Conservation (phyloP, 2,113 vertebrate genomes). For the Dipodomys merriami region DNA sequence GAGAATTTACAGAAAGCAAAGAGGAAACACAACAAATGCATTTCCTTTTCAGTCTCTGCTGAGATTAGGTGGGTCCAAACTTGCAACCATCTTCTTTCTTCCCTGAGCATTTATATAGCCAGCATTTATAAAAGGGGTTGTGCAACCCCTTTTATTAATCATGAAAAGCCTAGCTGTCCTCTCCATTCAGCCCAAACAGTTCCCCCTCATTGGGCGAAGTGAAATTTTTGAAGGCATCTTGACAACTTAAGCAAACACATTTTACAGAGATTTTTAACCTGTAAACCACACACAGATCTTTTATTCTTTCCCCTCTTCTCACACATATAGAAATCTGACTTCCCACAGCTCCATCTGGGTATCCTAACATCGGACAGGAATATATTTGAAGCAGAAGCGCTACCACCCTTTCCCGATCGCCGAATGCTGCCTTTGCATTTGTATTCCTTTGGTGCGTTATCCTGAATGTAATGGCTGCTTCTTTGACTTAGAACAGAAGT, state of each 20-base stretch:
- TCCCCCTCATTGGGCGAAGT: rapidly evolving
- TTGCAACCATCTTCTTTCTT: neutral
- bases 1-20: neutral
- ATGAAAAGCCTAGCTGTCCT: neutral
- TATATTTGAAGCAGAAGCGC: neutral
- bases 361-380: neutral
- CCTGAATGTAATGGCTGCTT: neutral
- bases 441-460: neutral
- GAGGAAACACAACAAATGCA: rapidly evolving
- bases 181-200: neutral
- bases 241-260: neutral
- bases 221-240: neutral
- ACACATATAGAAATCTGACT: neutral
- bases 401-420: neutral
- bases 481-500: neutral
- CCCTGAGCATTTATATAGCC: neutral
- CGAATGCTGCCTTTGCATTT: neutral
- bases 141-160: neutral
- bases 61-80: neutral
- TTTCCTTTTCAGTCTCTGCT: too few relatives aligned
- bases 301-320: neutral
- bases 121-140: too few relatives aligned
- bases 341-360: neutral
- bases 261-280: neutral
- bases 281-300: neutral